Conservation (phyloP, 2,113 vertebrate species). For the Helogale parvula region DNA sequence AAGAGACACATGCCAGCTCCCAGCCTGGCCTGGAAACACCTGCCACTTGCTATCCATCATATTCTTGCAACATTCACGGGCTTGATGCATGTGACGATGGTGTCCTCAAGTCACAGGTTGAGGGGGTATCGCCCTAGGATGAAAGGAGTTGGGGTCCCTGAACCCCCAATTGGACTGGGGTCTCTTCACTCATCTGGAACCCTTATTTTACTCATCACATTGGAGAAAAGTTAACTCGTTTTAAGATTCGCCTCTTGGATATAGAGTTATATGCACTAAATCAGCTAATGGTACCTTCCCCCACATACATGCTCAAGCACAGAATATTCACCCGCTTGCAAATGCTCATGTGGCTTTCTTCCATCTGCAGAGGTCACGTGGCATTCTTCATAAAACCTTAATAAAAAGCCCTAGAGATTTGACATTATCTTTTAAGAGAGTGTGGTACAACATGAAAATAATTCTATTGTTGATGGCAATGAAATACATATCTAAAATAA, state of each 20-base stretch:
- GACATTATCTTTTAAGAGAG: slow-evolving; percentile 53
- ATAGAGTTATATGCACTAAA: too few species aligned
- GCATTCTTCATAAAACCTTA: slow-evolving; percentile 47
- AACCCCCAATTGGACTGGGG: neutral
- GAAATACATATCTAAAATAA: slow-evolving; percentile 69
- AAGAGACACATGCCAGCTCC: neutral
- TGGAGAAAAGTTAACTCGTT: neutral
- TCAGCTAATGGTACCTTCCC: neutral
- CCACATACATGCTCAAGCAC: neutral
- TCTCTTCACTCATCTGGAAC: neutral
- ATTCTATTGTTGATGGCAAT: slow-evolving; percentile 54
- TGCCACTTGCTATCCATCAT: neutral
- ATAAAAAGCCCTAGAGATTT: slow-evolving; percentile 15
- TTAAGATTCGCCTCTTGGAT: neutral
- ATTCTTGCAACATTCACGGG: neutral
- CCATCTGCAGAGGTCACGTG: slow-evolving; percentile 36
- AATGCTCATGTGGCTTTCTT: slow-evolving; percentile 65
- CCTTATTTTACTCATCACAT: neutral
- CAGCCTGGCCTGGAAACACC: neutral
- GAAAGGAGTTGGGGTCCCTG: neutral
- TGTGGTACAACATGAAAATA: slow-evolving; percentile 54
- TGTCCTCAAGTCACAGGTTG: neutral
- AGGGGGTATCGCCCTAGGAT: neutral
- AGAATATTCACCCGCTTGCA: neutral
- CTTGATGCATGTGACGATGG: neutral